Evolutionary conservation across 1,140 invertebrate genomes (phyloP).

Genomic region (Drosophila pseudoananassae): DNA sequence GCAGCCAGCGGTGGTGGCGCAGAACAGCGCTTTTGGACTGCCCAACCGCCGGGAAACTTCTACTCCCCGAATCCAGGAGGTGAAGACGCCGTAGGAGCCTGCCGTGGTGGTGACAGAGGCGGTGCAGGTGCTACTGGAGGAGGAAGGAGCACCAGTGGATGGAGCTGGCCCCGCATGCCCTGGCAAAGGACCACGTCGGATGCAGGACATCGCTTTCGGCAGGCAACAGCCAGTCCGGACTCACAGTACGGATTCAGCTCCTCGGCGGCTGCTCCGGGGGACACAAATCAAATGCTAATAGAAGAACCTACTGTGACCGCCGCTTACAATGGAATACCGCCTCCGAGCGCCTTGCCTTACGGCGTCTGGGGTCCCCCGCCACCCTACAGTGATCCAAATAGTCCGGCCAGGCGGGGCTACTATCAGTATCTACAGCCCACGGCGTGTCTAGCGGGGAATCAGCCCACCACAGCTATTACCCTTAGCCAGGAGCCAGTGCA

Average conservation of each 20-base stretch:
- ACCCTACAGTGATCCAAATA: constrained; percentile 90
- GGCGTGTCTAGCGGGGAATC: constrained; percentile 41
- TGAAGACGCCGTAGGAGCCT: constrained; percentile 65
- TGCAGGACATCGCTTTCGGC: constrained; percentile 68
- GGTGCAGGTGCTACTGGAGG: constrained; percentile 53
- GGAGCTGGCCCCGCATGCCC: constrained; percentile 86
- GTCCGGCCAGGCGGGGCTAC: constrained; percentile 85
- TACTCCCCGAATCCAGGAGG: constrained; percentile 92
- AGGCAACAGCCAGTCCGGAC: constrained; percentile 85
- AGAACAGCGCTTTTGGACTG: constrained; percentile 68
- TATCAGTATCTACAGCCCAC: constrained; percentile 83
- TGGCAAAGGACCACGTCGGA: constrained; percentile 84
- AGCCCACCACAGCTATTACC: constrained; percentile 5
- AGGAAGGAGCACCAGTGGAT: constrained; percentile 85
- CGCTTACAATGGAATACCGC: constrained; percentile 56
- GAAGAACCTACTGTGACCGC: constrained; percentile 50
- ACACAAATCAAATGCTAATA: constrained; percentile 65
- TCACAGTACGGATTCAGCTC: constrained; percentile 88
- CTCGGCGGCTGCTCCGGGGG: constrained; percentile 46
- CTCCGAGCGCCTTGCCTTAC: constrained; percentile 76
- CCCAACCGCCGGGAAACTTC: constrained; percentile 87
- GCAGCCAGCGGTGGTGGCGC: constrained; percentile 54
- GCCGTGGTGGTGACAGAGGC: constrained; percentile 46
- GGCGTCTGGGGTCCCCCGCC: constrained; percentile 90
- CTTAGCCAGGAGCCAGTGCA: constrained; percentile 59